These are phyloP conservation scores for Lasioglossum leucozonium DNA, from an alignment of 2,888 invertebrate genomes.

Conservation along the genomic window DNA sequence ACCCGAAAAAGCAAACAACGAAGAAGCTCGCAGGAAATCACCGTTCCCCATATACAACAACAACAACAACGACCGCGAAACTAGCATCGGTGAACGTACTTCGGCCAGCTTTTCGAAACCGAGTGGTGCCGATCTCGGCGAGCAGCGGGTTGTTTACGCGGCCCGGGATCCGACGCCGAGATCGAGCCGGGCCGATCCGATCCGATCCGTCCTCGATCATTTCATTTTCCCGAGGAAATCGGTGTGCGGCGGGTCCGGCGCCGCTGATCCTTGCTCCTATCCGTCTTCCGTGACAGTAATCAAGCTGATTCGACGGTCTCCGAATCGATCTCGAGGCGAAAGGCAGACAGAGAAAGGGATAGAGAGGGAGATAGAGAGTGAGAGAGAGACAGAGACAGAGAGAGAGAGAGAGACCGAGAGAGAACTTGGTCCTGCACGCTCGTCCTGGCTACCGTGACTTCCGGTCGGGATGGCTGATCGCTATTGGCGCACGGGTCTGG, in stretches of 20 bases:
- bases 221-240: constrained; percentile 21
- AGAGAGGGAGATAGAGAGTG: neutral
- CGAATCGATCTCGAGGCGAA: constrained; percentile 39
- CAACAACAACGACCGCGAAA: neutral
- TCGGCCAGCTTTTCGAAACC: neutral
- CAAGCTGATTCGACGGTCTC: constrained; percentile 37
- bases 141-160: neutral
- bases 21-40: neutral
- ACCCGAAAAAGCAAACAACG: no score
- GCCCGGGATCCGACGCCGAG: neutral
- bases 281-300: constrained; percentile 40
- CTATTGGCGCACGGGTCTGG: neutral
- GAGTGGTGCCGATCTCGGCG: neutral
- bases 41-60: neutral
- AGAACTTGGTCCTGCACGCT: constrained; percentile 18
- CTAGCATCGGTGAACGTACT: neutral
- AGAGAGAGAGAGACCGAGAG: neutral
- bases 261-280: constrained; percentile 15
- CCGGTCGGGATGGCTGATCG: constrained; percentile 6
- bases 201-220: neutral
- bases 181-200: constrained; percentile 4
- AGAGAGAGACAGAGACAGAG: neutral
- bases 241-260: neutral
- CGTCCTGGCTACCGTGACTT: constrained; percentile 34
- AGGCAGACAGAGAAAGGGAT: neutral